phyloP scores from a whole-genome alignment of 1,140 invertebrate species.

The Lethocerus indicus region DNA sequence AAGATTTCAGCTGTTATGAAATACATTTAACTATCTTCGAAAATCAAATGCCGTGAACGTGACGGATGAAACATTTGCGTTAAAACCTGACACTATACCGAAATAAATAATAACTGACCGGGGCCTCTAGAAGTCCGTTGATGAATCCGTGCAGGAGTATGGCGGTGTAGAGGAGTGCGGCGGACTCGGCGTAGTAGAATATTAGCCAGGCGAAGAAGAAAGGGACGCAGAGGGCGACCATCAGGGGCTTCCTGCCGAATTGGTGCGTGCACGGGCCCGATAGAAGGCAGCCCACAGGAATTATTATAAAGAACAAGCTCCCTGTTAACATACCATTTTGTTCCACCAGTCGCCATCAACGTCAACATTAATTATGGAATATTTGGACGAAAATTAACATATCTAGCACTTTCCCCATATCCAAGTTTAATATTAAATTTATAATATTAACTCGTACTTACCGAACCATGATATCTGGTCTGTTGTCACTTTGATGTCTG shows the following conservation, averaged over 20 bases:
- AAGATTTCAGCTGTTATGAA: not conserved
- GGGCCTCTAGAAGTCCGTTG: constrained; percentile 54
- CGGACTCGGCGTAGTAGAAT: constrained; percentile 38
- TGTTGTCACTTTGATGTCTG: constrained; percentile 3
- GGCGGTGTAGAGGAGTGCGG: constrained; percentile 42
- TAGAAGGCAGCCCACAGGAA: constrained; percentile 49
- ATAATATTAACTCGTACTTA: constrained; percentile 4
- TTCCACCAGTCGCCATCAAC: too few species aligned
- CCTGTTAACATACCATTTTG: too few species aligned
- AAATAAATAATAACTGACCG: constrained; percentile 23
- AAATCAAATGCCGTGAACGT: too few species aligned
- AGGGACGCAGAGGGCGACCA: constrained; percentile 46
- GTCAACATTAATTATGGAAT: too few species aligned
- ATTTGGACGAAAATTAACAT: too few species aligned
- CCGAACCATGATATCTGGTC: constrained; percentile 17
- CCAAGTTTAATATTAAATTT: too few species aligned
- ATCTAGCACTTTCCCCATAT: too few species aligned
- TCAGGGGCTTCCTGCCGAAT: constrained; percentile 42
- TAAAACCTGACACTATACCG: not conserved
- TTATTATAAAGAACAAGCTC: constrained; percentile 53
- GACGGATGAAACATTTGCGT: too few species aligned
- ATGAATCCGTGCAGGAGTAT: constrained; percentile 45
- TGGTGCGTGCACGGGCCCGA: constrained; percentile 46
- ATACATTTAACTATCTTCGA: not conserved
- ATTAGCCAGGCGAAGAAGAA: constrained; percentile 50